Base-by-base conservation (phyloP, 92 coral and sea anemone species). In the Hydrozoanthus gracilis region DNA sequence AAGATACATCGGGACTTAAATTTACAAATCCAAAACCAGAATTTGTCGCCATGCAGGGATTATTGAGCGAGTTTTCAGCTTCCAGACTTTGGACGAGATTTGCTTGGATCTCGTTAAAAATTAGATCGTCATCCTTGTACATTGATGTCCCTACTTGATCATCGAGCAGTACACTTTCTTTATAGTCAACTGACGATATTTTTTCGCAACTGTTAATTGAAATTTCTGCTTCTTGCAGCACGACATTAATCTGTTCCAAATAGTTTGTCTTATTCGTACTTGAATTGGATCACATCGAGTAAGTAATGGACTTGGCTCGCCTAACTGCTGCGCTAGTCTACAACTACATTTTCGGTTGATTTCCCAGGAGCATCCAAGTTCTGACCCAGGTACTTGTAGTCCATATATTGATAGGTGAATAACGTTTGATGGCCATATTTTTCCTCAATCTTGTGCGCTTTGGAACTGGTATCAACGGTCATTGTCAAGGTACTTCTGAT, bases 401-500 rank as follows among this genome's bases (percentile, higher is more conserved):
- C 69, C 69, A 64, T 64, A 64, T 64, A 14, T 64, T 64, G 4
- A 64, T 64, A 64, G 69, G 69, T 64, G 27, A n/a, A n/a, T n/a
- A 64, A 64, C 69, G n/a, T 64, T 64, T 64, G 69, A 64, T 64
- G 69, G 69, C 69, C 69, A 64, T 64, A 64, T 64, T 64, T 14
- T 64, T 64, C 69, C 4, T 64, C 69, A 64, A 64, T 64, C 69
- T 64, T n/a, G 69, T 64, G 69, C 69, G 69, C 69, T 64, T 64
- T 64, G 69, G 69, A 64, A 64, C 69, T 27, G 69, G 69, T 6
- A 64, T 64, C 69, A n/a, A 64, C 7, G 69, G 69, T n/a, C n/a
- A n/a, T 64, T n/a, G n/a, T 64, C 69, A 64, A 14, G 69, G 4
- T 64, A 64, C 69, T 64, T 64, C 69, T 64, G 7, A 27, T 64